Conservation (phyloP, 2,888 invertebrate species). For the Brachynemurus nebulosus region DNA sequence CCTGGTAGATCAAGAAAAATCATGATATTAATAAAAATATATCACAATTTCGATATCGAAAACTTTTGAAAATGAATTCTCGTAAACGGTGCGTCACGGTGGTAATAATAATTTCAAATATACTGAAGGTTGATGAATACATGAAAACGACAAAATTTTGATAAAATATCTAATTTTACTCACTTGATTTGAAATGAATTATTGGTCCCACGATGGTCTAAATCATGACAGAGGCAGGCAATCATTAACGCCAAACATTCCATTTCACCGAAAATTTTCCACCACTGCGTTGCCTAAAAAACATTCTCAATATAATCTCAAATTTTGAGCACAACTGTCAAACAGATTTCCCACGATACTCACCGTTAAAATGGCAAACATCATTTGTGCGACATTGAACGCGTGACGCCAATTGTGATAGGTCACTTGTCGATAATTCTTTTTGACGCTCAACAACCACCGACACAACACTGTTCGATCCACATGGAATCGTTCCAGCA, state of each 20-base stretch:
- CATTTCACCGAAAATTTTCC: conserved; percentile 83
- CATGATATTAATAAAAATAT: conserved; percentile 7
- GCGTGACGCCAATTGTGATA: conserved; percentile 97
- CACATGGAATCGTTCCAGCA: conserved; percentile 84
- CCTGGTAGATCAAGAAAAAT: conserved; percentile 46
- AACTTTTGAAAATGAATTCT: too few species aligned
- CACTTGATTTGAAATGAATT: conserved; percentile 96
- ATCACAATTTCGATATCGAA: too few species aligned
- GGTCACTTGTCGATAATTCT: conserved; percentile 87
- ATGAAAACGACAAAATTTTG: conserved; percentile 1
- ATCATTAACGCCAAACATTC: conserved; percentile 85
- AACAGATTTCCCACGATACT: conserved; percentile 26
- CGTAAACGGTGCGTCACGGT: too few species aligned
- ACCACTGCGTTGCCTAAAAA: conserved; percentile 77
- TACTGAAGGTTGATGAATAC: conserved; percentile 5
- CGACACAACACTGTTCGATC: conserved; percentile 84
- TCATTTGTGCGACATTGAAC: conserved; percentile 94
- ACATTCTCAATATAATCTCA: conserved; percentile 12
- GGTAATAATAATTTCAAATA: too few species aligned
- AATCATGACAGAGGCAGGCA: conserved; percentile 87
- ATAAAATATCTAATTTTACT: conserved; percentile 26
- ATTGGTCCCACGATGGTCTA: conserved; percentile 92
- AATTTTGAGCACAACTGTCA: conserved; percentile 6
- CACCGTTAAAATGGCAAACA: conserved; percentile 88
- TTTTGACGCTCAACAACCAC: conserved; percentile 84